Conservation (phyloP, 2,797 vertebrate genomes). For the Adrianichthys oophorus region DNA sequence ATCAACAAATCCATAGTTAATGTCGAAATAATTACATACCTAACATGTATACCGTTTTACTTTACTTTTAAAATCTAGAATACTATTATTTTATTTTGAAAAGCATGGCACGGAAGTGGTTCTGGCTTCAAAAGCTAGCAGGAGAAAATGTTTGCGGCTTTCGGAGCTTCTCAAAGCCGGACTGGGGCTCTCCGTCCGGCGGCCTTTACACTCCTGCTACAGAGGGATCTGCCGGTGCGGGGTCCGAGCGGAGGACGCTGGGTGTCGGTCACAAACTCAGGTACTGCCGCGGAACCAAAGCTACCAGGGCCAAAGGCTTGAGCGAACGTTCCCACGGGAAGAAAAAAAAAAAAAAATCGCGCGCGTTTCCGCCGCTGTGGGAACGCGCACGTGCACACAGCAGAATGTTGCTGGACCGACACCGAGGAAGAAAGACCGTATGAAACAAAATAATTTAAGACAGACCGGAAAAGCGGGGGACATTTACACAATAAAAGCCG, state of each 20-base stretch:
- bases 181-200: background rate
- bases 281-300: constrained; percentile 8
- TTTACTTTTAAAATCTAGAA: too few species aligned
- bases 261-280: constrained; percentile 5
- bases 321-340: background rate
- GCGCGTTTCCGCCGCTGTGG: background rate
- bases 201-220: background rate
- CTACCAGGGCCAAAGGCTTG: constrained; percentile 12
- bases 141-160: constrained; percentile 10
- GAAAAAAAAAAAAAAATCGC: too few species aligned
- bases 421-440: too few species aligned
- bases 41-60: too few species aligned
- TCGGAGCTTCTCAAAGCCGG: background rate
- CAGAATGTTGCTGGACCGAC: too few species aligned
- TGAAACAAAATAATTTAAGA: too few species aligned
- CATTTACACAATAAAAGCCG: too few species aligned
- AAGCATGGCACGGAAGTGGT: background rate
- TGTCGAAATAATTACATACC: too few species aligned
- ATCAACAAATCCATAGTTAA: too few species aligned
- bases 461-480: too few species aligned
- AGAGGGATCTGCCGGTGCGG: background rate
- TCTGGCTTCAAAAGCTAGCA: constrained; percentile 1
- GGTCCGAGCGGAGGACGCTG: background rate
- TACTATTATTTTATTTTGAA: constrained; percentile 37
- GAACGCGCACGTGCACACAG: too few species aligned